Conservation (phyloP, 2,113 vertebrate genomes). For the Aramus guarauna region DNA sequence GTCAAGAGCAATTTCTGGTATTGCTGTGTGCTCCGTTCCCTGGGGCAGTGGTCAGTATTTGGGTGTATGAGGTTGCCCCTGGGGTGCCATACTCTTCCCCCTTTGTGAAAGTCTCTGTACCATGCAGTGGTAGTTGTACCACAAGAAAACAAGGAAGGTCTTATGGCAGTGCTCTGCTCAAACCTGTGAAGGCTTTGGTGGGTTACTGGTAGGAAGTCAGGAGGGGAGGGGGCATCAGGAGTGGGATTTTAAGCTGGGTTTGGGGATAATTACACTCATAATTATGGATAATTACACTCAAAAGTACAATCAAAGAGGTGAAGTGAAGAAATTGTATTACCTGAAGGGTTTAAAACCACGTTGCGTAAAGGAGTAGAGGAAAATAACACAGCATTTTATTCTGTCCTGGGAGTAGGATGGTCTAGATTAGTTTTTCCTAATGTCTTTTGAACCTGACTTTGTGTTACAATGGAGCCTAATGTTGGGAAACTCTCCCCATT, state of each 20-base stretch:
- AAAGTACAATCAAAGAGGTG: background rate
- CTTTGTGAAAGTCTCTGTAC: background rate
- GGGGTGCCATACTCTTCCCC: background rate
- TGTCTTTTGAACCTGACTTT: background rate
- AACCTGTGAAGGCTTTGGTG: background rate
- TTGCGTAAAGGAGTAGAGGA: background rate
- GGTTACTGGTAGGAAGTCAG: background rate
- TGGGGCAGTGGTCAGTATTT: background rate
- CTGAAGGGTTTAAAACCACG: background rate
- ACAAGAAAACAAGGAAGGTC: background rate
- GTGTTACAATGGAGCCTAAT: background rate
- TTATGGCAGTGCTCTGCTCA: background rate
- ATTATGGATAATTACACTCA: background rate
- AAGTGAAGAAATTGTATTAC: background rate
- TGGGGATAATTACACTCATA: background rate
- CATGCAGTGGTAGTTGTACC: background rate
- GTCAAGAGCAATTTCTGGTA: background rate
- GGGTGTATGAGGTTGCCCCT: background rate
- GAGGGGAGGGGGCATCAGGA: background rate
- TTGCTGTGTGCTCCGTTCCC: background rate
- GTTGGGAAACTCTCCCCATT: background rate
- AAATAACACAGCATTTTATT: background rate
- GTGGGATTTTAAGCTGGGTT: background rate
- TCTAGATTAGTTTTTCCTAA: background rate
- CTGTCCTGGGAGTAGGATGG: background rate